Evolutionary conservation across 2,888 invertebrate species (phyloP), one percentile per base, ranked within the genome.

Genomic region (Drosophila niveifrons): DNA sequence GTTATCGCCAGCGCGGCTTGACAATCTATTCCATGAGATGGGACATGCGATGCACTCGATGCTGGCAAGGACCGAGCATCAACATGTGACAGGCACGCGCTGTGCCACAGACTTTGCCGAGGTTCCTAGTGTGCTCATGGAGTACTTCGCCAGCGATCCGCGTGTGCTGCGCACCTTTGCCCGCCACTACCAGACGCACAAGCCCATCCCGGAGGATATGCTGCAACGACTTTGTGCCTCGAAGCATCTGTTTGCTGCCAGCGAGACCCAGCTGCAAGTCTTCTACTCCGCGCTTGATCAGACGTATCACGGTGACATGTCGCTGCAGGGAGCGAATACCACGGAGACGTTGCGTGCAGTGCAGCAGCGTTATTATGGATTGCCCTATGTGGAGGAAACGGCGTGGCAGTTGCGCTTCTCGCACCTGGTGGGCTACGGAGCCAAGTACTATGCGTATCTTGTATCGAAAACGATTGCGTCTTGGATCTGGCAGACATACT

Each of bases 21-120:
- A 99, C 92, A 99, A 99, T 93, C 94, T 99, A 76, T 99, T 99
- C 93, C 99, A 99, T 92, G 99, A 99, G 94, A 96, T 98, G 96
- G 99, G 99, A 0, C 99, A 99, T 93, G 99, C 99, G 13, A 96
- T 99, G 94, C 99, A 99, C 93, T 98, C 99, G 15, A 99, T 99
- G 98, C 93, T 99, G 78, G 99, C 98, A 2, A 94, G 98, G 72
- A 98, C 99, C 0, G 94, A 95, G 69, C 97, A 98, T 93, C 99
- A 99, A 93, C 99, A 99, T 93, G 98, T 99, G 47, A 96, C 98
- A 3, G 99, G 99, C 68, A 99, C 99, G 0, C 94, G 99, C 63
- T 99, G 99, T 91, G 95, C 97, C 75, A 99, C 99, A 3, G 99
- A 99, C 93, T 97, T 99, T 91, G 99, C 99, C 1, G 99, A 99